phyloP scores from a whole-genome alignment of 2,888 invertebrate genomes.

The Ochropacha duplaris region DNA sequence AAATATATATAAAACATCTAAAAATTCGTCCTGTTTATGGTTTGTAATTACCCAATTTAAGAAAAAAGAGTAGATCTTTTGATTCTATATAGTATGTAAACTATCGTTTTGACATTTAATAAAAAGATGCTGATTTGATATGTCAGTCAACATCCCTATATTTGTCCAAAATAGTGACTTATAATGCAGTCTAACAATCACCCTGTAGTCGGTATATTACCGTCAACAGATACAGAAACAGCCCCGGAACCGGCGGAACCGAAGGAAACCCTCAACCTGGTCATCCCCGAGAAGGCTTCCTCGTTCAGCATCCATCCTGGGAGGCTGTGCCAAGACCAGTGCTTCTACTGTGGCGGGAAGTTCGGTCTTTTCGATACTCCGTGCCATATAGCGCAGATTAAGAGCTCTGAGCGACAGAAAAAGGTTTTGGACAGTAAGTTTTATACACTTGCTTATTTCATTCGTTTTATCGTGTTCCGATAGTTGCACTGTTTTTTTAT shows the following conservation, averaged over 20 bases:
- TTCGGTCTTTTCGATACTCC: conserved; percentile 94
- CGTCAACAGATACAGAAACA: conserved; percentile 58
- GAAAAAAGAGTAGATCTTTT: no score
- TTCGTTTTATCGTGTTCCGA: no score
- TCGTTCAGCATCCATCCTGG: conserved; percentile 94
- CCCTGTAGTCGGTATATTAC: not conserved
- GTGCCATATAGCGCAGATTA: conserved; percentile 93
- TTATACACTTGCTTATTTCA: not conserved
- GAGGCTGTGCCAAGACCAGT: conserved; percentile 91
- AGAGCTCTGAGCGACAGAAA: conserved; percentile 90
- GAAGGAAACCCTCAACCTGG: conserved; percentile 84
- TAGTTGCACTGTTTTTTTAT: no score
- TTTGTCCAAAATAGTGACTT: no score
- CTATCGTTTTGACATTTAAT: no score
- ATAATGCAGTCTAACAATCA: not conserved
- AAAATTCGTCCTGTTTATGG: no score
- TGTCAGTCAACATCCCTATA: no score
- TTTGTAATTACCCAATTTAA: no score
- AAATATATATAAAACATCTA: no score
- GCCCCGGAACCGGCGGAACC: conserved; percentile 67
- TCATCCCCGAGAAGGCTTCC: conserved; percentile 94
- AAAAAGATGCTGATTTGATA: no score
- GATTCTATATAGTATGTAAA: no score
- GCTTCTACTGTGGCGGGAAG: conserved; percentile 93
- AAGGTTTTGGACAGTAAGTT: conserved; percentile 89